Conservation (phyloP, 2,113 vertebrate genomes). For the Corydoras maculifer region DNA sequence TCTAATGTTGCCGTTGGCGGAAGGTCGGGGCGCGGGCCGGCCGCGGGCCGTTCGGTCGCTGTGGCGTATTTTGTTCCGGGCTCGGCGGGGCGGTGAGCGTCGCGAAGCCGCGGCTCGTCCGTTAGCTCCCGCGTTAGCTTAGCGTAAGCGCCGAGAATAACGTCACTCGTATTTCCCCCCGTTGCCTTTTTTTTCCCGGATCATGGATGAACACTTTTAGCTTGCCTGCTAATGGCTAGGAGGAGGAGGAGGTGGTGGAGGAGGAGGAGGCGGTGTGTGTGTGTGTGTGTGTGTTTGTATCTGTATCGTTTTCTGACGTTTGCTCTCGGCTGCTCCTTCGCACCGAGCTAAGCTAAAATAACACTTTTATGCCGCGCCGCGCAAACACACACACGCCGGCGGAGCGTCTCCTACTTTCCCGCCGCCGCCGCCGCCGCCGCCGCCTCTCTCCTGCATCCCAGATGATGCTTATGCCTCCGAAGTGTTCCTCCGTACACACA, state of each 20-base stretch:
- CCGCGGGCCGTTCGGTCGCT: constrained; percentile 33
- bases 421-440: neutral
- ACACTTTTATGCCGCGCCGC: neutral
- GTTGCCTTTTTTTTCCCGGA: constrained; percentile 47
- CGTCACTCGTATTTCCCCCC: constrained; percentile 64
- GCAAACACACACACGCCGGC: neutral
- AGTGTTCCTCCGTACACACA: too few relatives aligned
- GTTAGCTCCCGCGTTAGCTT: constrained; percentile 35
- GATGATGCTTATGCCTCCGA: too few relatives aligned
- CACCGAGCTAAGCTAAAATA: constrained; percentile 1
- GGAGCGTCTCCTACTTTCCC: neutral
- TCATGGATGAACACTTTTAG: constrained; percentile 46
- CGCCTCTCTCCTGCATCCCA: too few relatives aligned
- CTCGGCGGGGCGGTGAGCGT: constrained; percentile 49
- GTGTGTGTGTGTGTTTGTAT: neutral
- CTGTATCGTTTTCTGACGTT: constrained; percentile 44
- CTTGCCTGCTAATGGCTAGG: constrained; percentile 28
- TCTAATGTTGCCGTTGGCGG: constrained; percentile 45
- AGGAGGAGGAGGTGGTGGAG: constrained; percentile 43
- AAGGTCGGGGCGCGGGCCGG: constrained; percentile 30
- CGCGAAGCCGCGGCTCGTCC: constrained; percentile 52
- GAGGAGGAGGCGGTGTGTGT: constrained; percentile 46
- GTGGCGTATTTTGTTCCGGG: constrained; percentile 48
- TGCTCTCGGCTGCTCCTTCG: constrained; percentile 26
- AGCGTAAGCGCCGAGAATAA: constrained; percentile 63